phyloP scores from a whole-genome alignment of 2,797 vertebrate species.

The Enteromius treurensis region DNA sequence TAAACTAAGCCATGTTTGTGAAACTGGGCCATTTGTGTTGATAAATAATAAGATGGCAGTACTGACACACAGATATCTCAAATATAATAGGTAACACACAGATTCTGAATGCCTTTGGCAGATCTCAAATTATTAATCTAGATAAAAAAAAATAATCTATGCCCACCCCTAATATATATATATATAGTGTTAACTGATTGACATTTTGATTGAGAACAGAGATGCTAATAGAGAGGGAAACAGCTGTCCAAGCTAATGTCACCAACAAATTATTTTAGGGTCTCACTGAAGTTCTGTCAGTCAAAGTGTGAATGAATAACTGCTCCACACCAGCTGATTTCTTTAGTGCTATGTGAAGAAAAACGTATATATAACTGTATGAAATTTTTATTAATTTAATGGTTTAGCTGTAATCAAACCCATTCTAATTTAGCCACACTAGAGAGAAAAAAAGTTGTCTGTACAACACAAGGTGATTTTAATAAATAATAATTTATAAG shows the following conservation, averaged over 20 bases:
- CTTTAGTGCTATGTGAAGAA: conserved; percentile 55
- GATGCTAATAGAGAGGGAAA: conserved; percentile 47
- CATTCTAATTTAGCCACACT: neutral
- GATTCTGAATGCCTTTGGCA: too few species aligned
- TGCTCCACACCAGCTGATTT: conserved; percentile 58
- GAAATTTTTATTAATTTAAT: neutral
- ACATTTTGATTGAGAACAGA: conserved; percentile 9
- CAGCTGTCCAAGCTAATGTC: conserved; percentile 70
- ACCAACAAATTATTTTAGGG: conserved; percentile 66
- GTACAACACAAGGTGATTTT: neutral
- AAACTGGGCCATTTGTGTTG: too few species aligned
- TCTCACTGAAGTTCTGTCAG: conserved; percentile 70
- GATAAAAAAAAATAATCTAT: too few species aligned
- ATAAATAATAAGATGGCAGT: too few species aligned
- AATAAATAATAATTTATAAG: neutral
- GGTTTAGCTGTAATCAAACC: neutral
- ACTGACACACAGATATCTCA: too few species aligned
- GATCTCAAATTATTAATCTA: too few species aligned
- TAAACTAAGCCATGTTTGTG: too few species aligned
- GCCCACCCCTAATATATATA: too few species aligned
- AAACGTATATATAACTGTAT: neutral
- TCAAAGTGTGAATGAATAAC: conserved; percentile 62
- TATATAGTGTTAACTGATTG: neutral
- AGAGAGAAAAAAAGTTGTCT: neutral
- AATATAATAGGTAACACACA: too few species aligned